Percentiles rank a stretch among this genome's conserved stretches.
Evolutionary conservation across 2,113 vertebrate genomes (phyloP).

Genomic region (Sterna hirundo): DNA sequence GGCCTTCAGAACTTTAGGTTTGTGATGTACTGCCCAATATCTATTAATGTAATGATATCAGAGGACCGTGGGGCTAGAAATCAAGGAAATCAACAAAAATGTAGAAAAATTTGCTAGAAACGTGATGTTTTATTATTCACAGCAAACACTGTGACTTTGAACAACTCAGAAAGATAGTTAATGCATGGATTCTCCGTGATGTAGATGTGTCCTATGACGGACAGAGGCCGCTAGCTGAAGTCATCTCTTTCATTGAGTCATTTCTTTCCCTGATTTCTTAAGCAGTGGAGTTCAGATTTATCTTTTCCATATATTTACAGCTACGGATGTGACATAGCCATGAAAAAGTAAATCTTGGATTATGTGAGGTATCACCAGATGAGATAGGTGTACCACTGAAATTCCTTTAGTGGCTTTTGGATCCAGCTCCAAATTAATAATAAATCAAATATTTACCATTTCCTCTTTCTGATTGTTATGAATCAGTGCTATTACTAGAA

Average conservation of each 20-base stretch:
- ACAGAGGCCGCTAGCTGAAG: neutral
- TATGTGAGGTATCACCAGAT: neutral
- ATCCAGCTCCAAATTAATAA: neutral
- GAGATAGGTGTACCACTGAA: neutral
- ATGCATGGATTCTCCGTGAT: rapidly evolving
- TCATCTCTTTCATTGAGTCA: neutral
- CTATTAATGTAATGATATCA: neutral
- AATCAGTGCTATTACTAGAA: neutral
- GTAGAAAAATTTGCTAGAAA: neutral
- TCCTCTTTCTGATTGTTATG: neutral
- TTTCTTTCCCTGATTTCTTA: neutral
- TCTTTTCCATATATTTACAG: neutral
- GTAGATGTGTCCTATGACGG: neutral
- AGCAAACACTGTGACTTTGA: neutral
- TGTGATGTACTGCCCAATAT: neutral
- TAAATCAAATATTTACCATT: neutral
- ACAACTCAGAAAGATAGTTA: neutral
- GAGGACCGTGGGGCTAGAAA: neutral
- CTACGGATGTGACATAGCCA: neutral
- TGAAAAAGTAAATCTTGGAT: neutral
- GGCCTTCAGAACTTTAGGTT: neutral
- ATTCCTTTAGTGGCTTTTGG: neutral
- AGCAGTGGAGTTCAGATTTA: neutral
- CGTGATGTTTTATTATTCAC: neutral
- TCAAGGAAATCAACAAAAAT: neutral